Conservation (phyloP, 2,797 vertebrate species). For the Falco rusticolus region DNA sequence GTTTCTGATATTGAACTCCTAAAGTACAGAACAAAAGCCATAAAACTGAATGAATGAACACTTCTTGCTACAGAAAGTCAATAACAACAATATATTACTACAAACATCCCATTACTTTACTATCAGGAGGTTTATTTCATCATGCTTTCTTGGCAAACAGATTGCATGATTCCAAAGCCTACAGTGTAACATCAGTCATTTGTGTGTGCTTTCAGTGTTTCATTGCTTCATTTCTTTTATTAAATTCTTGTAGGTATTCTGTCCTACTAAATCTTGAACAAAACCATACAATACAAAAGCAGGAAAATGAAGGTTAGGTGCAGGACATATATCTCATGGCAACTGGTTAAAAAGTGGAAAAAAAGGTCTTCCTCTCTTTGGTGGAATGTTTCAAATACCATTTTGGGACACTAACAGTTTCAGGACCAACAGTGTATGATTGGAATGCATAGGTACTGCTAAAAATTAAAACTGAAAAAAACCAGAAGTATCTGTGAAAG, state of each 20-base stretch:
- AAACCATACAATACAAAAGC: neutral
- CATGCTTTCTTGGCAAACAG: neutral
- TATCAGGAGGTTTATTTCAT: neutral
- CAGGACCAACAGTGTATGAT: neutral
- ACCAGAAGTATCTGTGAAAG: neutral
- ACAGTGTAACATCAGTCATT: neutral
- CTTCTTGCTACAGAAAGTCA: neutral
- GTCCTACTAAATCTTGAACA: neutral
- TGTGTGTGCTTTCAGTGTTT: neutral
- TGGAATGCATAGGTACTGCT: neutral
- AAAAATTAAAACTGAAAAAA: neutral
- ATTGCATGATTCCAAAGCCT: neutral
- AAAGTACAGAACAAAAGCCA: constrained; percentile 7
- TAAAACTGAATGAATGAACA: neutral
- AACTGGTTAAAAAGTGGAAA: neutral
- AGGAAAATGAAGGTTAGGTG: neutral
- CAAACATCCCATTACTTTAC: neutral
- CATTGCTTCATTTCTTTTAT: neutral
- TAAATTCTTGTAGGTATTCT: neutral
- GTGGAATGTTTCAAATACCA: neutral
- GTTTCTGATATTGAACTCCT: neutral
- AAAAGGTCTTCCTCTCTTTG: neutral
- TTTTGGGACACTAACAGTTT: neutral
- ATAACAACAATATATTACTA: neutral
- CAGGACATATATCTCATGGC: neutral